Evolutionary conservation across 2,113 vertebrate species (phyloP), one percentile per base, ranked within the genome.

Genomic region (Scopus umbretta): DNA sequence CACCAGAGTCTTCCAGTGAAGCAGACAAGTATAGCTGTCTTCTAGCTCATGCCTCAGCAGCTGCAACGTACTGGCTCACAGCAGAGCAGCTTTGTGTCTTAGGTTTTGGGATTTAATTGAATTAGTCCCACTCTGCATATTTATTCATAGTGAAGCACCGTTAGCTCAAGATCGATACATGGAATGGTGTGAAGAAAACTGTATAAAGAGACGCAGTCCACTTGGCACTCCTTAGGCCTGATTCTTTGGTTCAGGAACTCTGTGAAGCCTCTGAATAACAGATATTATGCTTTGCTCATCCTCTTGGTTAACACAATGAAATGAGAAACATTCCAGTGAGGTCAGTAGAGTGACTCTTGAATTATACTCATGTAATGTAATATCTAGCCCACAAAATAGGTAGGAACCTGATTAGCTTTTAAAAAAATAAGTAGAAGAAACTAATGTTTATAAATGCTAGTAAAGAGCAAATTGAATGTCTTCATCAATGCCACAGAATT

Each of bases 101-200:
- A 74, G 42, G 19, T 59, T 87, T 95, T 94, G 82, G 61, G 81
- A 61, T 61, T 81, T 70, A 83, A 76, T 95, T 94, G 82, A 80
- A 1, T 36, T 22, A 16, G 42, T 88, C 55, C 50, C 79, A 90
- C 86, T 94, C 90, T 71, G 71, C 58, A 73, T 93, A 85, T 83
- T 94, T 94, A 91, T 92, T 94, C 89, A 86, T 87, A 74, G 62
- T 25, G 88, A 91, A 95, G 67, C 63, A 86, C 71, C 59, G 29
- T 86, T 85, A 94, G 34, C 79, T 92, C 58, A 42, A 62, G 87
- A 90, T 49, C 49, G 94, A 66, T 85, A 93, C 85, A 82, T 76
- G 42, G 59, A 95, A 40, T 58, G 40, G 61, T 21, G 19, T 84
- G 88, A 83, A 84, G 87, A 90, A 88, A 90, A 42, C 47, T 66